Evolutionary conservation across 2,113 vertebrate species (phyloP), one percentile per base, ranked within the genome.

Genomic region (Phaethon lepturus): DNA sequence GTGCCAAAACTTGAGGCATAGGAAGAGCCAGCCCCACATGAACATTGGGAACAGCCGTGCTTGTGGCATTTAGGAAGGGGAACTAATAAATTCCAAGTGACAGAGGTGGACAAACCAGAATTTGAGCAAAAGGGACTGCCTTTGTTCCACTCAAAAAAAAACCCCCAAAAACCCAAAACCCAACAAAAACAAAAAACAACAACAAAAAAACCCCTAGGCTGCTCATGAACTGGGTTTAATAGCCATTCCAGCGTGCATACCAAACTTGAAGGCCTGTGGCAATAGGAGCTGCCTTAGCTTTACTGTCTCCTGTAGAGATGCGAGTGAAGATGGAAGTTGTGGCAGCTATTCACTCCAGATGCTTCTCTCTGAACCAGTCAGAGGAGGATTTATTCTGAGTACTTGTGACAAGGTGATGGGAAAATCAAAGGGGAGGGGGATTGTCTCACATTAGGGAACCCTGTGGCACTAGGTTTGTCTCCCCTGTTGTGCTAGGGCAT

Each of bases 201-300:
- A 38, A 38, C 38, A 38, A 38, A 38, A 38, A 38, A 38, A 38
- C 50, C 33, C 40, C 31, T n/a, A 45, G 81, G 73, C 83, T 68
- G 66, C 80, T 91, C 38, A 19, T 52, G 38, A 91, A 74, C 28
- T 63, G 85, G 73, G 63, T 87, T 94, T 78, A 83, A 93, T 91
- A 93, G 92, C 96, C 93, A 95, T 94, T 92, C 78, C 84, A 93
- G 86, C 74, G 49, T 17, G n/a, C 55, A 55, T 91, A 92, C 74
- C 94, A 91, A 95, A 95, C 80, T 42, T 53, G 52, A 73, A 95
- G 86, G 72, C 79, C 86, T 6, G 19, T 82, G 84, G 94, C 95
- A 93, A 62, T 76, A 88, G 81, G 76, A 94, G 71, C 91, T 94
- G 95, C 92, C 67, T 86, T 74, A 78, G 69, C 77, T 94, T 92